Base-by-base conservation (phyloP, 2,797 vertebrate species). In the Intellagama lesueurii region DNA sequence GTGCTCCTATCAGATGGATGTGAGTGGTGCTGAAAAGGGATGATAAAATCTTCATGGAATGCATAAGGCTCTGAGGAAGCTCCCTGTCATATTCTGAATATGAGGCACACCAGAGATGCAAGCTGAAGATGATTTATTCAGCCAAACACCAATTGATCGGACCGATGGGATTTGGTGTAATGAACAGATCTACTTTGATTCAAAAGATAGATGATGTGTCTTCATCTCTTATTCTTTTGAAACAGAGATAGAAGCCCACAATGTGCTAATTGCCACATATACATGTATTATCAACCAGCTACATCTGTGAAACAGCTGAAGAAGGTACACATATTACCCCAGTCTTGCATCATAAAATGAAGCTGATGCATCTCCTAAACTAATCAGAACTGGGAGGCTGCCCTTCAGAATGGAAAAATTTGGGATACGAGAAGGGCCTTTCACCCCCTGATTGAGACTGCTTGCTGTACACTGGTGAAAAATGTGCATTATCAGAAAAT, bases 51-150 rank as follows among this genome's bases (percentile, higher is more conserved):
- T 90, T 82, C 64, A 81, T 69, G 47, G 79, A 68, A 86, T 19
- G 32, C 26, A 56, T 40, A 76, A 69, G 69, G 70, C 79, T 86
- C 70, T 69, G 70, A 82, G 44, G 79, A 82, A 47, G 68, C 28
- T 82, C 60, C 52, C 60, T 77, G 26, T 56, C 85, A 82, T 17
- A 44, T 75, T 12, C 26, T 28, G 30, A 52, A 88, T 66, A 32
- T 73, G 49, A 73, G 7, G 56, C 30, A 72, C 35, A 35, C 49
- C 4, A 77, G 5, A 47, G 56, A 35, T 1, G n/a, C 35, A 40
- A 83, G 73, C 72, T 56, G 47, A 30, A 70, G 35, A 86, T 81
- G 72, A 90, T 89, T 89, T 89, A 89, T 82, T 86, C 79, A 90
- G 49, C 44, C 9, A 66, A 35, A 44, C 26, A 82, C 14, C 56